Conservation (phyloP, 2,797 vertebrate genomes). For the Enteromius trimaculatus region DNA sequence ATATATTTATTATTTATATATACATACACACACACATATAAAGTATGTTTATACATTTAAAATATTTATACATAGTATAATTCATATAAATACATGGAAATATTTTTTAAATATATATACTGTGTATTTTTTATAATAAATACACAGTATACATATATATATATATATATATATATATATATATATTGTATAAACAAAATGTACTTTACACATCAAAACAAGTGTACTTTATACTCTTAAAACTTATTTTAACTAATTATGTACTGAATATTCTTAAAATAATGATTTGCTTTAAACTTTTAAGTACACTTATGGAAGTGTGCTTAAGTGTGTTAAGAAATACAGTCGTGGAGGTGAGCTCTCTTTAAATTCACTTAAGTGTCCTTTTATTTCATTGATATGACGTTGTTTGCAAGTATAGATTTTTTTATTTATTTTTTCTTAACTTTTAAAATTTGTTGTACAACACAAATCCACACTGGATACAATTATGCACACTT, state of each 20-base stretch:
- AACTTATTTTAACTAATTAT: too few relatives aligned
- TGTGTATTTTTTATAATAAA: too few relatives aligned
- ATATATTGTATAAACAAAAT: too few relatives aligned
- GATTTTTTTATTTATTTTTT: background rate
- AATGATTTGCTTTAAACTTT: background rate
- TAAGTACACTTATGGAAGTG: background rate
- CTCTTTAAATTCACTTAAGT: background rate
- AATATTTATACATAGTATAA: too few relatives aligned
- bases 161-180: too few relatives aligned
- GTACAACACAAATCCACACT: background rate
- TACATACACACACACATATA: too few relatives aligned
- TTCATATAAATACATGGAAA: too few relatives aligned
- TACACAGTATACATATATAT: too few relatives aligned
- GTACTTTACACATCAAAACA: background rate
- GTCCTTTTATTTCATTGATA: background rate
- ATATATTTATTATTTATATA: too few relatives aligned
- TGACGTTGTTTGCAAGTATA: background rate
- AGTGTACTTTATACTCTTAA: background rate
- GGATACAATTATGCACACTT: background rate
- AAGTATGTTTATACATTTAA: too few relatives aligned
- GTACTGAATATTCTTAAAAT: background rate
- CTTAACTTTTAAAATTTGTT: background rate
- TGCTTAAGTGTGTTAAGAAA: background rate
- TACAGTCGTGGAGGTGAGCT: background rate
- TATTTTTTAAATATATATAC: too few relatives aligned